Evolutionary conservation across 2,888 invertebrate species (phyloP).

Genomic region (Mystacides longicornis): DNA sequence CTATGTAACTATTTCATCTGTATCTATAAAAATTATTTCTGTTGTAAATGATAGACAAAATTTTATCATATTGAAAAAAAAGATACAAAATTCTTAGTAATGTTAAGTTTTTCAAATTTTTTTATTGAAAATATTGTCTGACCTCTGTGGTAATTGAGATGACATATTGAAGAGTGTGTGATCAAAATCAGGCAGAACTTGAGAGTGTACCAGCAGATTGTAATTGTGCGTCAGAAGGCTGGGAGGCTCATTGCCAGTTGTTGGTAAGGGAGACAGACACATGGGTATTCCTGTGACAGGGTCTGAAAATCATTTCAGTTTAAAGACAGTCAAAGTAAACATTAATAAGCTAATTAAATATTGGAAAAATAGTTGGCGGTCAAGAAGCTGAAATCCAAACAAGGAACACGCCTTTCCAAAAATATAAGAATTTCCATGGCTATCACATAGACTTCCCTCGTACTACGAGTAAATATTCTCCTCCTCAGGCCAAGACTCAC

Average conservation of each 20-base stretch:
- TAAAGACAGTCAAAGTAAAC: too few species aligned
- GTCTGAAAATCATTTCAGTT: constrained; percentile 41
- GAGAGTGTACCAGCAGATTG: constrained; percentile 68
- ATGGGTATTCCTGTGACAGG: constrained; percentile 67
- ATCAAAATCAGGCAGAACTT: constrained; percentile 60
- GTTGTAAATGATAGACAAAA: not conserved
- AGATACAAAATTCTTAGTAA: not conserved
- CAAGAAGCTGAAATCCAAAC: too few species aligned
- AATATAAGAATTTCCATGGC: too few species aligned
- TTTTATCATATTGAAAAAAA: not conserved
- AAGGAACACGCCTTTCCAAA: too few species aligned
- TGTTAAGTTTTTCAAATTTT: not conserved
- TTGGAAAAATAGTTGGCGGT: too few species aligned
- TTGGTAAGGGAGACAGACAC: constrained; percentile 53
- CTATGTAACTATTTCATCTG: not conserved
- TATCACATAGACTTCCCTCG: too few species aligned
- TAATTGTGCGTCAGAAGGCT: constrained; percentile 61
- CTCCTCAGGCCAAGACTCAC: too few species aligned
- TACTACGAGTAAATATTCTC: too few species aligned
- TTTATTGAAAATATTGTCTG: constrained; percentile 27
- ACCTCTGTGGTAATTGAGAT: constrained; percentile 47
- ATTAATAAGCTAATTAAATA: too few species aligned
- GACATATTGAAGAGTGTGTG: constrained; percentile 29
- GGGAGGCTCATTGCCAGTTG: constrained; percentile 47
- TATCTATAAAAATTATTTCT: not conserved